A percentile compares a stretch with the other conserved stretches of the same genome.
Conservation (phyloP, 2,888 invertebrate species). For the Lasioglossum marginatum region DNA sequence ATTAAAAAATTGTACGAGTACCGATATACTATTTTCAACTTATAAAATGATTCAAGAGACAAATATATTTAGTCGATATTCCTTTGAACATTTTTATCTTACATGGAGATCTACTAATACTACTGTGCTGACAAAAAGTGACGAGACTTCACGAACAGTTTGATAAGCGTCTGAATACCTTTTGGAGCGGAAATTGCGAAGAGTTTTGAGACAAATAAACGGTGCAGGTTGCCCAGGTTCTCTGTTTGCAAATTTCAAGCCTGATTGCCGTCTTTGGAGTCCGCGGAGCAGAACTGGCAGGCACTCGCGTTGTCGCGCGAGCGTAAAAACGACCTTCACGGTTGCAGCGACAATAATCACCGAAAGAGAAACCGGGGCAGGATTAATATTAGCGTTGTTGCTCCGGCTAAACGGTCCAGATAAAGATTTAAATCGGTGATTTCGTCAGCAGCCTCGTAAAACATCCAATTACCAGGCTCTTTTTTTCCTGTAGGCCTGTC, state of each 20-base stretch:
- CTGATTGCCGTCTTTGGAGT: background rate
- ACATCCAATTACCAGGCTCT: slow-evolving; percentile 56
- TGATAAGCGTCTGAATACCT: background rate
- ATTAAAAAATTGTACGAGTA: no score
- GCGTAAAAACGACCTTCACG: slow-evolving; percentile 20
- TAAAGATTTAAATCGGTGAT: slow-evolving; percentile 42
- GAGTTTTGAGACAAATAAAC: background rate
- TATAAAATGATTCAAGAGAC: no score
- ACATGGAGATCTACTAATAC: no score
- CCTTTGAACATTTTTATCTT: no score
- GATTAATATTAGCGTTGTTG: slow-evolving; percentile 53
- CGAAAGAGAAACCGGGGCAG: slow-evolving; percentile 22
- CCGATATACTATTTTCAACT: no score
- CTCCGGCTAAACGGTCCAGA: slow-evolving; percentile 12
- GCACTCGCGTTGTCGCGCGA: background rate
- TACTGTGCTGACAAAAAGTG: no score
- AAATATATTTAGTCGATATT: no score
- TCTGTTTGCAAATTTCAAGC: background rate
- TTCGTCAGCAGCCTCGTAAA: slow-evolving; percentile 57
- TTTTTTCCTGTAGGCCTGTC: background rate
- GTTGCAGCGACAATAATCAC: slow-evolving; percentile 35
- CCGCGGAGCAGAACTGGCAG: background rate
- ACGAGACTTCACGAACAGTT: background rate
- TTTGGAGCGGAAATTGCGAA: background rate
- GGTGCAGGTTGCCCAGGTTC: background rate